Base-by-base conservation (phyloP, 2,113 vertebrate species). In the Elgaria multicarinata region DNA sequence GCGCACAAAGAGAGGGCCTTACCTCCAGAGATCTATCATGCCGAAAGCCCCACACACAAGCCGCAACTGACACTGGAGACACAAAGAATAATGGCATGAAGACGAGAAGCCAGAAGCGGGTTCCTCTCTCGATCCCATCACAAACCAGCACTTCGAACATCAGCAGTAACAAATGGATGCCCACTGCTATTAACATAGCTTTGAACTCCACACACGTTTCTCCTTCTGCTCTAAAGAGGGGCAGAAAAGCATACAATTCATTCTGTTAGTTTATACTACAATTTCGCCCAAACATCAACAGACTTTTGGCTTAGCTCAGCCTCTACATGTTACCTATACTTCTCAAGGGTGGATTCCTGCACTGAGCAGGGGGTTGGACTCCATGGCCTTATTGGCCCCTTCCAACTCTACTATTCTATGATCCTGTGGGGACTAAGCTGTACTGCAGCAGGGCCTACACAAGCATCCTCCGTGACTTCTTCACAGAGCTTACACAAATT, bases 161-260 rank as follows among this genome's bases (percentile, higher is more conserved):
- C 88, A 99, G 97, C 93, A 99, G 95, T 0, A 99, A 97, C 87
- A 99, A 97, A 92, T 99, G 99, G 93, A 99, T 99, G 33, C 99
- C 98, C 69, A 99, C 99, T 0, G 99, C 99, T 81, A 99, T 99
- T 90, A 99, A 95, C 99, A 99, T 98, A 39, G 99, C 99, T 94
- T 99, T 99, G 93, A 99, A 99, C 95, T 99, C 99, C 96, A 99
- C 99, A 85, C 98, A 99, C 0, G 98, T 99, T 97, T 99, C 99
- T 66, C 99, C 99, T 96, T 99, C 99, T 95, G 98, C 98, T 98
- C 98, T 98, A 89, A 89, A 94, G 77, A 89, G 78, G 92, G 87
- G 93, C 46, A 92, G 89, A 50, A 83, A 92, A 91, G 42, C 46
- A 80, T 91, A 85, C 81, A 91, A 39, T 83, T 3, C 6, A 86